A percentile compares a stretch with the other conserved stretches of the same genome.
Conservation (phyloP, 2,888 invertebrate genomes). For the Parnassius orleans region DNA sequence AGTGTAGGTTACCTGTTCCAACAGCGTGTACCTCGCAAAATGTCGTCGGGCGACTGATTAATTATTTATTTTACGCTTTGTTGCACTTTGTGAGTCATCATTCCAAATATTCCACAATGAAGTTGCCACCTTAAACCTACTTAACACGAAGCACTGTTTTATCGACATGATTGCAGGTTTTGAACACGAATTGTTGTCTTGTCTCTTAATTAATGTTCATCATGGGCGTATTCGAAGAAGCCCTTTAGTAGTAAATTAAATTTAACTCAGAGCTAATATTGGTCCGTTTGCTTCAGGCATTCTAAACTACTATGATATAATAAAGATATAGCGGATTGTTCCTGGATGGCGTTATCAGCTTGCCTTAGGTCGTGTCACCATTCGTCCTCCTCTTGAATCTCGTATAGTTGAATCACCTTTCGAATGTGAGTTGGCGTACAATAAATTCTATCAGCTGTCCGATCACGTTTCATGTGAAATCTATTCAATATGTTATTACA, state of each 20-base stretch:
- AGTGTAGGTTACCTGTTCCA: slow-evolving; percentile 53
- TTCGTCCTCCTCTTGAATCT: slow-evolving; percentile 56
- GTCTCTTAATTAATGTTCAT: slow-evolving; percentile 35
- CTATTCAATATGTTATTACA: slow-evolving; percentile 16
- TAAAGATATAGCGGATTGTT: slow-evolving; percentile 53
- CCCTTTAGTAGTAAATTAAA: slow-evolving; percentile 27
- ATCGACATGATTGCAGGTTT: slow-evolving; percentile 24
- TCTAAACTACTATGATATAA: slow-evolving; percentile 49
- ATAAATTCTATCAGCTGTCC: slow-evolving; percentile 20
- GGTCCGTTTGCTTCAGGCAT: slow-evolving; percentile 32
- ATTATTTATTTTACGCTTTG: slow-evolving; percentile 62
- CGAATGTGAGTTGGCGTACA: slow-evolving; percentile 21
- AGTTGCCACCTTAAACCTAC: slow-evolving; percentile 19
- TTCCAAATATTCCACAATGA: slow-evolving; percentile 44
- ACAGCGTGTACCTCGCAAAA: slow-evolving; percentile 53
- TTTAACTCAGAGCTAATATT: slow-evolving; percentile 6
- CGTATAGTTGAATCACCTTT: slow-evolving; percentile 44
- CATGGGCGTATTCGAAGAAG: slow-evolving; percentile 32
- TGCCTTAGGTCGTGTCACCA: slow-evolving; percentile 63
- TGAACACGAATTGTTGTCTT: slow-evolving; percentile 26
- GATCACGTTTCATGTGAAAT: slow-evolving; percentile 19
- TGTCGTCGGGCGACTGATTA: slow-evolving; percentile 62
- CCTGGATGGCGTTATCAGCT: slow-evolving; percentile 66
- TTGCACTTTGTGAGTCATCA: slow-evolving; percentile 66
- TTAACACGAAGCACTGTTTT: slow-evolving; percentile 11